Evolutionary conservation across 2,113 vertebrate genomes (phyloP).

Genomic region (Dissostichus mawsoni): DNA sequence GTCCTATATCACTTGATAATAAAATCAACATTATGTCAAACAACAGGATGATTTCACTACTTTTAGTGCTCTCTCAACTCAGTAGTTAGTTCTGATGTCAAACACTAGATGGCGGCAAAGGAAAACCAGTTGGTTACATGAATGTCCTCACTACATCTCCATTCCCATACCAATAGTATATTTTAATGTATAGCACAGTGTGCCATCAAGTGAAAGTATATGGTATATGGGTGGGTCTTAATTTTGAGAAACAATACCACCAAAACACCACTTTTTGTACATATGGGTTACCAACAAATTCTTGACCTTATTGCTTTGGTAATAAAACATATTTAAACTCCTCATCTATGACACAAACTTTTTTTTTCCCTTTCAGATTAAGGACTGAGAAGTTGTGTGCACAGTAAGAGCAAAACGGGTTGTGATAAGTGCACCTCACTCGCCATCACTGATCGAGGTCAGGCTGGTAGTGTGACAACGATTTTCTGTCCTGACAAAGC

Average conservation of each 20-base stretch:
- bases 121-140: neutral
- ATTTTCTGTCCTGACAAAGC: constrained; percentile 30
- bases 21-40: constrained; percentile 1
- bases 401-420: neutral
- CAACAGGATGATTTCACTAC: neutral
- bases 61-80: neutral
- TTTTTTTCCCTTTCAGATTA: neutral
- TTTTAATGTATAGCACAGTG: neutral
- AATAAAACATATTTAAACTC: neutral
- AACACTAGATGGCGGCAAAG: constrained; percentile 66
- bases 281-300: neutral
- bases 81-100: neutral
- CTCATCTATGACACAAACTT: neutral
- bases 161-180: neutral
- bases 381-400: neutral
- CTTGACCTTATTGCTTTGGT: neutral
- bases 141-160: neutral
- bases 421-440: neutral
- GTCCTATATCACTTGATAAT: neutral
- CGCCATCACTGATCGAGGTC: constrained; percentile 7
- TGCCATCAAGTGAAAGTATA: neutral
- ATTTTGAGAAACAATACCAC: neutral
- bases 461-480: neutral
- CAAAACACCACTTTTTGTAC: neutral
- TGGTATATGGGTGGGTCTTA: neutral